Evolutionary conservation across 2,113 vertebrate genomes (phyloP), one percentile per base, ranked within the genome.

Genomic region (Saguinus imperator): DNA sequence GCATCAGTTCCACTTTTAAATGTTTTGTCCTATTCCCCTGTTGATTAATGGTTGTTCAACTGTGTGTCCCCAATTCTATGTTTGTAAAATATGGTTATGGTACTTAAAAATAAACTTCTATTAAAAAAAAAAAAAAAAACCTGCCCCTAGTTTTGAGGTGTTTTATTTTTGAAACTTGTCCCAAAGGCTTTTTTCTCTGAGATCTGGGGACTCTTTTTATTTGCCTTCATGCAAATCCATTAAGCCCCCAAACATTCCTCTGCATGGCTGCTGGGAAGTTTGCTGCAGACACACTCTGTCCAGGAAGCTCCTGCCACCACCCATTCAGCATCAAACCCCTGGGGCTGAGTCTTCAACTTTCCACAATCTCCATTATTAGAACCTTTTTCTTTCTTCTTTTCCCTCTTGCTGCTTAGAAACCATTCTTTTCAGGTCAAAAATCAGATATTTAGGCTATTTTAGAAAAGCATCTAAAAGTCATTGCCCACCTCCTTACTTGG

Each of bases 81-180:
- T 57, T 50, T 79, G 29, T 86, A 72, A 87, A 87, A 95, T 70
- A 52, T 21, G n/a, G 18, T 18, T 81, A 94, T 32, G 66, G 45
- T 27, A 55, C 58, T 70, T 87, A 93, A 97, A 87, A 91, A 91
- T 48, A 93, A 76, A 88, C 70, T 95, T 92, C n/a, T 43, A 88
- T 72, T 75, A 1, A n/a, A 68, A 77, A n/a, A 52, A 76, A 12
- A 61, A 6, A 2, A 64, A 61, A 61, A 37, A 50, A 58, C 35
- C 29, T 86, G 64, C 29, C n/a, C 66, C 89, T 82, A 77, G 77
- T 81, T 88, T 68, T 70, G 81, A 96, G 35, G 27, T 32, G 83
- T 75, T 96, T 91, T 85, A 89, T 94, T 87, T 95, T 61, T 95
- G 43, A 94, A 94, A 94, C 21, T 75, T 86, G 79, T 64, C 72